Evolutionary conservation across 2,888 invertebrate species (phyloP).

Genomic region (Cecidostiba fungosa): DNA sequence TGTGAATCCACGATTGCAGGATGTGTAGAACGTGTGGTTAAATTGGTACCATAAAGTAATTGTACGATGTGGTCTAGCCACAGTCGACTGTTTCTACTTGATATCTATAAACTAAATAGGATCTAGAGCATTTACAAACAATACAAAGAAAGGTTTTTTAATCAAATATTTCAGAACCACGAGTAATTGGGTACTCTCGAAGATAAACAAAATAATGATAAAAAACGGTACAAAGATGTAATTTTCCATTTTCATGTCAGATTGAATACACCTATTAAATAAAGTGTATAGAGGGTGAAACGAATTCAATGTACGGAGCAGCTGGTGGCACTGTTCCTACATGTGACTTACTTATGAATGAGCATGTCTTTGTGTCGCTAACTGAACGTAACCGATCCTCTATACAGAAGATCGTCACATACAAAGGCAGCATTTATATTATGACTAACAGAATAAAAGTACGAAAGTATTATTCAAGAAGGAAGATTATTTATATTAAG

Average conservation of each 20-base stretch:
- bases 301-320: background rate
- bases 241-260: background rate
- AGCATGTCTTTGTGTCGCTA: conserved; percentile 27
- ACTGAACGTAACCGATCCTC: conserved; percentile 30
- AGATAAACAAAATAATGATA: too few species aligned
- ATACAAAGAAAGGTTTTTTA: background rate
- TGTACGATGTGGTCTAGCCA: too few species aligned
- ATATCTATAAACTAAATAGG: too few species aligned
- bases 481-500: background rate
- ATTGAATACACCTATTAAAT: background rate
- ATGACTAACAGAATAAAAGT: background rate
- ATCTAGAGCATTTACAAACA: background rate
- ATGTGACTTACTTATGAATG: conserved; percentile 33
- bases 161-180: background rate
- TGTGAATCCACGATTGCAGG: too few species aligned
- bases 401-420: background rate
- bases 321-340: background rate
- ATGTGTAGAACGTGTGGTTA: too few species aligned
- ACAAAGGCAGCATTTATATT: background rate
- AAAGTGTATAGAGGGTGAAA: background rate
- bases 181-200: too few species aligned
- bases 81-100: too few species aligned
- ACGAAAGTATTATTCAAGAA: background rate
- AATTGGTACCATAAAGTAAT: too few species aligned
- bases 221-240: too few species aligned